Evolutionary conservation across 2,888 invertebrate genomes (phyloP).

Genomic region (Zygothrica quintamaculata): DNA sequence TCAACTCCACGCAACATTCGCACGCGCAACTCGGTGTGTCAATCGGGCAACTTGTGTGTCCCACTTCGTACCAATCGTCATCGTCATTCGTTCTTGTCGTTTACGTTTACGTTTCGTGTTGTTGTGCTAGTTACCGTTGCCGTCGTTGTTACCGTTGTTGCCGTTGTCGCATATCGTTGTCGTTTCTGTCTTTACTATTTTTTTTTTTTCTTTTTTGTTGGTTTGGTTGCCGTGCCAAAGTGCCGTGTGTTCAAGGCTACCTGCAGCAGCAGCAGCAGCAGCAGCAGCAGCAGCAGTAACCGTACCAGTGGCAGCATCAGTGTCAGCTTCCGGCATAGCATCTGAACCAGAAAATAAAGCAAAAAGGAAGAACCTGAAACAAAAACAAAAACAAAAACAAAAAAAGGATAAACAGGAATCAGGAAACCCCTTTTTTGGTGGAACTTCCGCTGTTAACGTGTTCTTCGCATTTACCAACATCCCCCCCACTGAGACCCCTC

Average conservation of each 20-base stretch:
- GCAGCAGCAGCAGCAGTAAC: conserved; percentile 7
- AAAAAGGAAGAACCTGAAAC: conserved; percentile 17
- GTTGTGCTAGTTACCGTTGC: conserved; percentile 2
- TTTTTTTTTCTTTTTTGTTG: conserved; percentile 13
- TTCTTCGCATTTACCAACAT: too few species aligned
- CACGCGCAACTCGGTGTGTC: conserved; percentile 51
- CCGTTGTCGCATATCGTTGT: conserved; percentile 19
- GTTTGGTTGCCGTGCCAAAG: conserved; percentile 14
- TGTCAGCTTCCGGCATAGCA: conserved; percentile 41
- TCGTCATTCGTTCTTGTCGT: conserved; percentile 19
- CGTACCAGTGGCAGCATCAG: background rate
- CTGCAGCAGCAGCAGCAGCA: conserved; percentile 33
- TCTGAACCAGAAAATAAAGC: conserved; percentile 8
- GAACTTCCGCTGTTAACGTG: conserved; percentile 23
- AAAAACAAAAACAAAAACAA: background rate
- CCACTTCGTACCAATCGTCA: conserved; percentile 31
- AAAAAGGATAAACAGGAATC: conserved; percentile 9
- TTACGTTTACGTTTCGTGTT: conserved; percentile 16
- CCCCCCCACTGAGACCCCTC: too few species aligned
- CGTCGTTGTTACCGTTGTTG: conserved; percentile 20
- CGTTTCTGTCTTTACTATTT: conserved; percentile 16
- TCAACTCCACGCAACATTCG: conserved; percentile 69
- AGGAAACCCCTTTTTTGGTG: conserved; percentile 25
- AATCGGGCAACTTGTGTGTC: conserved; percentile 50
- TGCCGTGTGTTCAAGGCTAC: conserved; percentile 54